These are phyloP conservation scores for Piaya cayana DNA, from an alignment of 2,113 vertebrate species.

Conservation along the genomic window DNA sequence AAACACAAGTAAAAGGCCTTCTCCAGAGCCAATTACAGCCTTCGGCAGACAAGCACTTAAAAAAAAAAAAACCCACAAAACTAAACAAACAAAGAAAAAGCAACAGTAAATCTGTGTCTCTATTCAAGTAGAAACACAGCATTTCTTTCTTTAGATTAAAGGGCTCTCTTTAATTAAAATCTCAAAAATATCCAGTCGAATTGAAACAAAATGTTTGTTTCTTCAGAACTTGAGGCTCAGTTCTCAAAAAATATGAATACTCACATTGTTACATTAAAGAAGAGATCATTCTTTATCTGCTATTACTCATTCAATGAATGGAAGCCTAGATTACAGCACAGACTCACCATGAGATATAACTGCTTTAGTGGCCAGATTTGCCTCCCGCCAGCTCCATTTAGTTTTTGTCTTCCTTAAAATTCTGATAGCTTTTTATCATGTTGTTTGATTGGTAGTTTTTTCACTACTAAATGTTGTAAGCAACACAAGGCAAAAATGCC, in stretches of 20 bases:
- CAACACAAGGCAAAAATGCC: not conserved
- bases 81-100: slow-evolving; percentile 47
- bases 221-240: not conserved
- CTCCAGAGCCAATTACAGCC: slow-evolving; percentile 53
- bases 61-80: not conserved
- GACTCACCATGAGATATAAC: not conserved
- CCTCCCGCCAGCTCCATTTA: not conserved
- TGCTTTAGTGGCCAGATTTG: not conserved
- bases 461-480: not conserved
- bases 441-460: not conserved
- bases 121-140: not conserved
- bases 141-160: not conserved
- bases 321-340: not conserved
- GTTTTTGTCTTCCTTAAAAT: not conserved
- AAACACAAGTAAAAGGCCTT: slow-evolving; percentile 55
- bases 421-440: not conserved
- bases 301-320: not conserved
- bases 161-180: not conserved
- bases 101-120: not conserved
- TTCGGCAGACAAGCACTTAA: not conserved
- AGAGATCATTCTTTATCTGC: not conserved
- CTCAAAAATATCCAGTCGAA: not conserved
- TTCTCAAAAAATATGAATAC: not conserved
- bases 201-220: not conserved
- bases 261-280: not conserved